Evolutionary conservation across 2,888 invertebrate genomes (phyloP), one percentile per base, ranked within the genome.

Genomic region (Drosophila siamana): DNA sequence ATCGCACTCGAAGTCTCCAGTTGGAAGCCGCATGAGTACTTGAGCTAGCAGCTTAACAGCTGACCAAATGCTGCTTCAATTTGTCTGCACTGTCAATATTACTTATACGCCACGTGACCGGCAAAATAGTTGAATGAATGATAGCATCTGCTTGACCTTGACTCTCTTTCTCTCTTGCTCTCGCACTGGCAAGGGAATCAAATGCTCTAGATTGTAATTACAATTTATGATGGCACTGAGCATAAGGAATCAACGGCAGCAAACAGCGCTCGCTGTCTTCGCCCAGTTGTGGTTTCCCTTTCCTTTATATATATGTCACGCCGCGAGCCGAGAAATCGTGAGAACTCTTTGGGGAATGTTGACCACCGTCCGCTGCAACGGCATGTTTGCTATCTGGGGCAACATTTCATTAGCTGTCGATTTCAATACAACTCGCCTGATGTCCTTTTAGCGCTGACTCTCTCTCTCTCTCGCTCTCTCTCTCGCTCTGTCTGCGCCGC

Each of bases 371-470:
- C 41, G 15, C 15, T 55, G 72, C 59, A 60, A 46, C 56, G 43
- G 46, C 52, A 44, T 57, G 40, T 60, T 47, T 52, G 51, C 52
- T 57, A 65, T 57, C 57, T 46, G 55, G 38, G 54, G 73, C 68
- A 64, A 59, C 62, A 73, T 76, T 76, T 74, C 76, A 70, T 74
- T 78, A 78, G 78, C 78, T 76, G 76, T 76, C 78, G 70, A 70
- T 70, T 69, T 77, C 70, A 71, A 66, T 73, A 64, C 70, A 64
- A 46, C 47, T 51, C 47, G 59, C 52, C 47, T 44, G 41, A 72
- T 52, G 48, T 63, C 36, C 43, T 26, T 41, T 33, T 65, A 40
- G 22, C 40, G 28, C n/a, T 47, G 24, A n/a, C n/a, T 47, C 30
- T 13, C n/a, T 30, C 40, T 43, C 43, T 51, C 44, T 36, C 19